These are phyloP conservation scores for Morone saxatilis DNA, from an alignment of 2,113 vertebrate species.

Conservation along the genomic window DNA sequence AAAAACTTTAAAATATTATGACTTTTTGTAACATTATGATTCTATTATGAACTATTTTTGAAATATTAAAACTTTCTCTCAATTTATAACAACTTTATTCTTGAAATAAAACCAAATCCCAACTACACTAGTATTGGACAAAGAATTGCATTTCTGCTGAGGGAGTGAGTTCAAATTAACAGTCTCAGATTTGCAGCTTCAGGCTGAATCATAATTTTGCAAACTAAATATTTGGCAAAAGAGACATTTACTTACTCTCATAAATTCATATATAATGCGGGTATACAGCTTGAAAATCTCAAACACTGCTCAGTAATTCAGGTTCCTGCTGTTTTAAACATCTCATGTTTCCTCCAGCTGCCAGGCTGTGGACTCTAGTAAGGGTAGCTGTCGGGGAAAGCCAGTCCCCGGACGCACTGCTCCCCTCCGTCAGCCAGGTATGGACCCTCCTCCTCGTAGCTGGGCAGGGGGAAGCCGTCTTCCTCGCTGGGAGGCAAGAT, in stretches of 20 bases:
- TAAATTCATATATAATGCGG: neutral
- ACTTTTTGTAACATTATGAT: neutral
- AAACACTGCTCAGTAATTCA: constrained; percentile 54
- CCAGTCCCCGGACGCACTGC: constrained; percentile 84
- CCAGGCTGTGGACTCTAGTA: constrained; percentile 81
- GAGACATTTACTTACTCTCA: neutral
- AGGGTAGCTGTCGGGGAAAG: constrained; percentile 87
- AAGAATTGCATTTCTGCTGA: neutral
- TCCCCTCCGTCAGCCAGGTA: constrained; percentile 89
- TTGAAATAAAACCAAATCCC: neutral
- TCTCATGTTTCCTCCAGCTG: neutral
- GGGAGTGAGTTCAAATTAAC: constrained; percentile 21
- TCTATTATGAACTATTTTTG: neutral
- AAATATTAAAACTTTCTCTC: neutral
- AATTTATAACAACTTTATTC: neutral
- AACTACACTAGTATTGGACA: neutral
- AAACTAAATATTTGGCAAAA: constrained; percentile 20
- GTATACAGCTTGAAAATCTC: neutral
- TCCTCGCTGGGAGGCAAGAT: constrained; percentile 71
- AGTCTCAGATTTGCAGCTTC: constrained; percentile 8
- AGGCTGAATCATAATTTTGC: neutral
- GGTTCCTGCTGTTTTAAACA: neutral
- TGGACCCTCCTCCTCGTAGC: constrained; percentile 88
- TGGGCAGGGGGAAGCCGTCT: constrained; percentile 86
- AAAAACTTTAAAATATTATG: neutral